These are phyloP conservation scores for Diorhabda elongata DNA, from an alignment of 1,140 invertebrate species.

Conservation along the genomic window DNA sequence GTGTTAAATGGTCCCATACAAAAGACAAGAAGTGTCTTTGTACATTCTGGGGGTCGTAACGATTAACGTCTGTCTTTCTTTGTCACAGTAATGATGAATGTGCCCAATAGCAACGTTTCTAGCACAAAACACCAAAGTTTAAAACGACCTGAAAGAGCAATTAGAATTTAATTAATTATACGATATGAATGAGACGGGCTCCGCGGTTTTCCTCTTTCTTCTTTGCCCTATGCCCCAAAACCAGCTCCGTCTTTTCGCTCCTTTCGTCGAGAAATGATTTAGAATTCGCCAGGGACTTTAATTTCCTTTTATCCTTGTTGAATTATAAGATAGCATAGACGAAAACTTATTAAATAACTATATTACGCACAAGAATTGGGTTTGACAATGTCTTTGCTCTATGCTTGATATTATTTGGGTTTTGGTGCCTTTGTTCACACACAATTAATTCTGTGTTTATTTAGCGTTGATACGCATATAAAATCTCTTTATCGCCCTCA, in stretches of 20 bases:
- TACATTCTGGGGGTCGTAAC: slow-evolving; percentile 11
- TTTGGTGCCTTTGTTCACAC: slow-evolving; percentile 8
- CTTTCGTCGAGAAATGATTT: slow-evolving; percentile 35
- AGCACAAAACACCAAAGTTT: slow-evolving; percentile 45
- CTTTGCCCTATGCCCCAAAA: slow-evolving; percentile 24
- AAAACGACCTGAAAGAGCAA: slow-evolving; percentile 41
- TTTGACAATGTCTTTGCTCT: slow-evolving; percentile 12
- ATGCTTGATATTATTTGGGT: slow-evolving; percentile 12
- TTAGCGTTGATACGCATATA: slow-evolving; percentile 5
- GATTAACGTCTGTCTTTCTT: slow-evolving; percentile 43
- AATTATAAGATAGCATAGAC: slow-evolving; percentile 23
- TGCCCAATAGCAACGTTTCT: slow-evolving; percentile 34
- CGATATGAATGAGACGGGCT: slow-evolving; percentile 40
- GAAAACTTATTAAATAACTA: slow-evolving; percentile 20
- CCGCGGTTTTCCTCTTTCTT: slow-evolving; percentile 22
- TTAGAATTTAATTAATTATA: slow-evolving; percentile 49
- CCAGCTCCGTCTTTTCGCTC: slow-evolving; percentile 24
- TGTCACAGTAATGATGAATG: slow-evolving; percentile 46
- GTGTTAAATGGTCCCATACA: background rate
- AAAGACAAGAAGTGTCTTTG: background rate
- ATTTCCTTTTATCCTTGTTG: slow-evolving; percentile 33
- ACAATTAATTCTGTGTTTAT: slow-evolving; percentile 13
- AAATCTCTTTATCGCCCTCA: background rate
- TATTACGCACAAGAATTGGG: slow-evolving; percentile 20
- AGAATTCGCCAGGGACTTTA: slow-evolving; percentile 32